These are phyloP conservation scores for Drusus annulatus DNA, from an alignment of 1,140 invertebrate genomes.

Conservation along the genomic window DNA sequence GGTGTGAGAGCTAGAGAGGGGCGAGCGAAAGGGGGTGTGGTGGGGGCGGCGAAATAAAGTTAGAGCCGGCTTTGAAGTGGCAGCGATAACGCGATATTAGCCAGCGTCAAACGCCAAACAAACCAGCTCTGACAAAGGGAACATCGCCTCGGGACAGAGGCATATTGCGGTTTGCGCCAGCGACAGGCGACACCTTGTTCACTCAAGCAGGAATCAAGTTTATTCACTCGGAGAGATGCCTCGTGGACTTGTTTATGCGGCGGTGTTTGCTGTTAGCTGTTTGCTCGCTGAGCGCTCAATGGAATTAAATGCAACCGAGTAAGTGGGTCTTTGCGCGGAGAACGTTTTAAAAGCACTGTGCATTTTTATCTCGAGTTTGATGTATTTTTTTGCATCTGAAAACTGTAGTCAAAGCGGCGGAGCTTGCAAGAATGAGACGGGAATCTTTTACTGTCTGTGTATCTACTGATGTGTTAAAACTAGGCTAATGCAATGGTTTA, in stretches of 20 bases:
- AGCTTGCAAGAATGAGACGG: too few relatives aligned
- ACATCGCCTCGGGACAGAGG: conserved; percentile 14
- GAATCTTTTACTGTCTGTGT: too few relatives aligned
- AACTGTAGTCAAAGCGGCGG: too few relatives aligned
- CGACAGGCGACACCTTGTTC: conserved; percentile 38
- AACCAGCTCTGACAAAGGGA: conserved; percentile 32
- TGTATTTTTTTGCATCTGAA: too few relatives aligned
- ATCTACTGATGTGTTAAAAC: too few relatives aligned
- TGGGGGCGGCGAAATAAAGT: neutral
- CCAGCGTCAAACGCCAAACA: conserved; percentile 46
- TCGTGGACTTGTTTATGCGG: conserved; percentile 13
- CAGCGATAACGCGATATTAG: conserved; percentile 48
- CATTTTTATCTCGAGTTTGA: too few relatives aligned
- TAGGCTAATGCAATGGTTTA: too few relatives aligned
- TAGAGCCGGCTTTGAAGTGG: conserved; percentile 39
- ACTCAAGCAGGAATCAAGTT: conserved; percentile 25
- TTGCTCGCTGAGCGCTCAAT: too few relatives aligned
- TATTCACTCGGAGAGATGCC: conserved; percentile 22
- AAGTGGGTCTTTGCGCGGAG: too few relatives aligned
- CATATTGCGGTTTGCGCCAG: conserved; percentile 25
- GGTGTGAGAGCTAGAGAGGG: neutral
- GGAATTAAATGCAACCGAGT: too few relatives aligned
- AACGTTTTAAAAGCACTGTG: too few relatives aligned
- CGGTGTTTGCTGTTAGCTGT: neutral
- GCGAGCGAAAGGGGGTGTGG: neutral